Evolutionary conservation across 2,797 vertebrate species (phyloP), one percentile per base, ranked within the genome.

Genomic region (Sebastolobus altivelis): DNA sequence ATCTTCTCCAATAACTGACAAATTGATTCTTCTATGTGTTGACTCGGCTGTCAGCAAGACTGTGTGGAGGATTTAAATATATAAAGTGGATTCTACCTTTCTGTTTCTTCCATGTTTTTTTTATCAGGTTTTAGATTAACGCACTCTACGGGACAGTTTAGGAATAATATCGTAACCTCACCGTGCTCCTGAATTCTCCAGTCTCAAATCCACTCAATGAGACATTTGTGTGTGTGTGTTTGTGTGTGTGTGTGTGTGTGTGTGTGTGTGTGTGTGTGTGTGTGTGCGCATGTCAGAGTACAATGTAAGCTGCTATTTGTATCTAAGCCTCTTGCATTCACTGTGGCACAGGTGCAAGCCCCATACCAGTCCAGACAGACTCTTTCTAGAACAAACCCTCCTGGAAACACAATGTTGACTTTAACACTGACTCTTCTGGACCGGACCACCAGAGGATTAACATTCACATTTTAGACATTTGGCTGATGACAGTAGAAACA

Each of bases 241-340:
- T 43, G 6, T 43, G 40, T 43, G 3, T 43, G 40, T 43, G 58
- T 20, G 43, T 52, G 22, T 46, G 22, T 69, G 54, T 55, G 55
- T 59, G 72, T 65, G 37, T 58, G 69, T 60, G 67, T 70, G 75
- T 40, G 69, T 56, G 59, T 73, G 56, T 75, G 68, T 70, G 63
- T 72, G 70, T 46, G 56, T 22, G 65, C 29, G 56, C 61, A 79
- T 89, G 80, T 88, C 83, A 73, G 80, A 66, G 58, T 14, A 80
- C 78, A 87, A 88, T 80, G 89, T 86, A 88, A 89, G 89, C 71
- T 86, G 84, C 93, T 95, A 95, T 95, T 95, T 94, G 89, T 90
- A 93, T 90, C 92, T 91, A 87, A 94, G 91, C 93, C 92, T 77
- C 38, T 76, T 88, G 87, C 82, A 85, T 93, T 93, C 85, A 83